Evolutionary conservation across 2,113 vertebrate species (phyloP).

Genomic region (Larimichthys polyactis): DNA sequence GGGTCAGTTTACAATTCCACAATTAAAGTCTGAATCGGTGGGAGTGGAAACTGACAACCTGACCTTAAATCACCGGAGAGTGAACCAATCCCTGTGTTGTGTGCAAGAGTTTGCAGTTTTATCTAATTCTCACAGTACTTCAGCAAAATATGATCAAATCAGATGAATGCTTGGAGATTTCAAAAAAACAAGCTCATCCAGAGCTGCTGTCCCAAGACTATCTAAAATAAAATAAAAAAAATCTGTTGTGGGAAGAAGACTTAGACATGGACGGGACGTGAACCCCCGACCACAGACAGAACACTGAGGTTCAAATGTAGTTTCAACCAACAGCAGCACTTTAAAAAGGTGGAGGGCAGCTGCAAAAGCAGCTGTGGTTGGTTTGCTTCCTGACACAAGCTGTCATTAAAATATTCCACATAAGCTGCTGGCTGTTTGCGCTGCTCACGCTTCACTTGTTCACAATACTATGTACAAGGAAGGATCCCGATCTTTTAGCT

Average conservation of each 20-base stretch:
- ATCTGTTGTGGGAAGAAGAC: background rate
- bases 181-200: background rate
- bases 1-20: slow-evolving; percentile 25
- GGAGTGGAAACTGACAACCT: slow-evolving; percentile 5
- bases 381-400: slow-evolving; percentile 4
- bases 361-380: slow-evolving; percentile 4
- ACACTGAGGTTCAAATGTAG: background rate
- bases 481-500: background rate
- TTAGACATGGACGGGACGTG: background rate
- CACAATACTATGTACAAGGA: background rate
- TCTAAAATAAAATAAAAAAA: background rate
- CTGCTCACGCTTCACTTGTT: background rate
- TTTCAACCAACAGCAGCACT: background rate
- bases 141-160: background rate
- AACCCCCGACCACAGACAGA: background rate
- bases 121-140: background rate
- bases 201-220: background rate
- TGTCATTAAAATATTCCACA: background rate
- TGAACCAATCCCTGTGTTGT: background rate
- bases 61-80: slow-evolving; percentile 3
- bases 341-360: background rate
- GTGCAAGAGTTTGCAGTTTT: background rate
- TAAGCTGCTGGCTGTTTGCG: background rate
- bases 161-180: background rate
- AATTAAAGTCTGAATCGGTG: background rate